Conservation (phyloP, 2,113 vertebrate species). For the Amphiprion ocellaris region DNA sequence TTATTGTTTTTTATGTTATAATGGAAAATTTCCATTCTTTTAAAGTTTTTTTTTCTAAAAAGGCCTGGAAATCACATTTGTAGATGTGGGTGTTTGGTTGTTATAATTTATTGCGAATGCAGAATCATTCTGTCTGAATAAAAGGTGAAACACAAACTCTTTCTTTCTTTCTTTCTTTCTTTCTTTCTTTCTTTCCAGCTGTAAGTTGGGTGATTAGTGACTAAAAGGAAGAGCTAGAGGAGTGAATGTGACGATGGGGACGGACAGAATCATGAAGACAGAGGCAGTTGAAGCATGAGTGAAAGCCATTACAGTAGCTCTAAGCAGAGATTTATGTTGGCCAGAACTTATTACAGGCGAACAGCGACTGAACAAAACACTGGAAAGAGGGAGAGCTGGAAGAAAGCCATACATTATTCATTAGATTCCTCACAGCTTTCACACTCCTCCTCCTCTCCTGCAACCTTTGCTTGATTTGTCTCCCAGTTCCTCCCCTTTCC, state of each 20-base stretch:
- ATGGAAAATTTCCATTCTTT: too few relatives aligned
- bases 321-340: constrained; percentile 63
- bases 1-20: too few relatives aligned
- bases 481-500: not conserved
- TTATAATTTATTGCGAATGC: too few relatives aligned
- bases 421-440: constrained; percentile 29
- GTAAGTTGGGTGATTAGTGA: constrained; percentile 4
- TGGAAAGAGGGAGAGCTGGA: constrained; percentile 26
- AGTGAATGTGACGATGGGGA: constrained; percentile 28
- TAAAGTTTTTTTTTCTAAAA: too few relatives aligned
- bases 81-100: too few relatives aligned
- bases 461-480: constrained; percentile 37
- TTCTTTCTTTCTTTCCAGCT: constrained; percentile 18
- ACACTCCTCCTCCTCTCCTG: constrained; percentile 11
- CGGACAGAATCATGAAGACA: constrained; percentile 8
- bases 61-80: too few relatives aligned
- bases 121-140: too few relatives aligned
- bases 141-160: too few relatives aligned
- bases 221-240: not conserved
- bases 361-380: constrained; percentile 53
- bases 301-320: constrained; percentile 55
- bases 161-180: not conserved
- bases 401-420: constrained; percentile 68
- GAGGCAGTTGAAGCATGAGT: constrained; percentile 24
- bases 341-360: constrained; percentile 57